phyloP scores from a whole-genome alignment of 2,888 invertebrate species.

The Polyommatus icarus region DNA sequence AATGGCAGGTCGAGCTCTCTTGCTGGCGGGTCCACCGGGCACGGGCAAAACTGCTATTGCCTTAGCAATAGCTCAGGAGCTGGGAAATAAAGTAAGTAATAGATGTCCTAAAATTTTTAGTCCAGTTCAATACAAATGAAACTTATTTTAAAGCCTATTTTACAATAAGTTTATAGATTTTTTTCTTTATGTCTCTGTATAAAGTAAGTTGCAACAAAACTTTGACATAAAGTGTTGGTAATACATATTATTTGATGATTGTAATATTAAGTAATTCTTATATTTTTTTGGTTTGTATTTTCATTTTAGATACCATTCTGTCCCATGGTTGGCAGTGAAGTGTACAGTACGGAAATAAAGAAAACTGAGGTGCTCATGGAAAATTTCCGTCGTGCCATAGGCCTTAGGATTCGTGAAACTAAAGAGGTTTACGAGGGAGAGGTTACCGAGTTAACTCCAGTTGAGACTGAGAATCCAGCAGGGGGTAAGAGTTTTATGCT shows the following conservation, averaged over 20 bases:
- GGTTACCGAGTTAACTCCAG: constrained; percentile 98
- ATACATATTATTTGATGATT: too few relatives aligned
- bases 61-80: constrained; percentile 97
- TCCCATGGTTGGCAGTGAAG: constrained; percentile 95
- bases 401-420: constrained; percentile 95
- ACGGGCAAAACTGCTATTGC: constrained; percentile 99
- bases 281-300: background rate
- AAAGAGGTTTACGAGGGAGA: constrained; percentile 99
- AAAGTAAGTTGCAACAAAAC: too few relatives aligned
- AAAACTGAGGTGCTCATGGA: constrained; percentile 99
- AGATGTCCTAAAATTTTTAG: background rate
- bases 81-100: constrained; percentile 89
- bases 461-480: constrained; percentile 97
- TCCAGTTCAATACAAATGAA: too few relatives aligned
- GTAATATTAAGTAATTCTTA: background rate
- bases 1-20: constrained; percentile 97
- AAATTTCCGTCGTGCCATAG: constrained; percentile 98
- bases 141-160: too few relatives aligned
- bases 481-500: constrained; percentile 83
- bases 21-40: constrained; percentile 97
- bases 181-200: too few relatives aligned
- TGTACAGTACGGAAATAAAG: constrained; percentile 99
- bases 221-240: too few relatives aligned
- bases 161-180: too few relatives aligned
- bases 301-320: constrained; percentile 87